Evolutionary conservation across 1,140 invertebrate species (phyloP), one percentile per base, ranked within the genome.

Genomic region (Bombus confusus): DNA sequence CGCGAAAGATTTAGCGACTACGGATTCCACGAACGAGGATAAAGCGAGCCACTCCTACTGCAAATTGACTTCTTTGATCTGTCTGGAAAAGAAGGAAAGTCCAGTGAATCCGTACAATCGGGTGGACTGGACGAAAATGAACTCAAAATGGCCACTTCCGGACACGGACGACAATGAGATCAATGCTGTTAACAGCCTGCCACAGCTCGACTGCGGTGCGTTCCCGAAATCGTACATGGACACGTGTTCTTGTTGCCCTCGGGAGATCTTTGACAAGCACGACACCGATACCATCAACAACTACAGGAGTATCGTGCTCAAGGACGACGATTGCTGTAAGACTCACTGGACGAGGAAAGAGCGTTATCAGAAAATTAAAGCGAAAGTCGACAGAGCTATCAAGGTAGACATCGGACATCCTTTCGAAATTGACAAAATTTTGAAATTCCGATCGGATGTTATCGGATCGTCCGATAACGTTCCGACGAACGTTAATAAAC

Each of bases 61-160:
- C 66, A 89, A 81, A 89, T 71, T 84, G 69, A 31, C 52, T 75
- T 68, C 78, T 74, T 75, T 75, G 37, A 59, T 41, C 37, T 52
- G 47, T 13, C 68, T 81, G 47, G 69, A 72, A 28, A 91, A 88
- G 52, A 90, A 85, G 74, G 82, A 90, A 62, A 93, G 89, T 73
- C 83, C 91, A 4, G 76, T 88, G 66, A 92, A 93, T 90, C 92
- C 92, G 47, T 92, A 92, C 82, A 89, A 93, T 89, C 87, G 90
- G 78, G 80, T 28, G n/a, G 87, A 66, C 22, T 71, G 66, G 75
- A 59, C 64, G 43, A 86, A 64, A 62, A 86, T 75, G 87, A 86
- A 37, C 28, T 3, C 75, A 43, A 86, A 86, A 69, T 69, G 80
- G 64, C 57, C 76, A 57, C 71, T 82, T 76, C 64, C 43, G 28